Conservation (phyloP, 2,113 vertebrate genomes). For the Bubo scandiacus region DNA sequence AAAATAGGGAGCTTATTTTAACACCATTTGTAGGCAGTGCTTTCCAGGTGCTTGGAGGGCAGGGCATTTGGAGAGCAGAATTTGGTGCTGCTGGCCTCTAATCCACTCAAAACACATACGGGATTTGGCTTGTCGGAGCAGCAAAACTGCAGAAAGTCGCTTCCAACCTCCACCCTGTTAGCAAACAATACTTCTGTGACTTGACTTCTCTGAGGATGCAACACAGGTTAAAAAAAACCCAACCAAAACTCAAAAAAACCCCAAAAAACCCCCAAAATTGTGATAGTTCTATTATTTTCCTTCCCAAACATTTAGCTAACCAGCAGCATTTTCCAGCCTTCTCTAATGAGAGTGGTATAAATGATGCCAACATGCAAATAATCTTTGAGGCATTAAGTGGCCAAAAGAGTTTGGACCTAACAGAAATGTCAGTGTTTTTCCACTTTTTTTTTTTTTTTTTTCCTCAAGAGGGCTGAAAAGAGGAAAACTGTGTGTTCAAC, state of each 20-base stretch:
- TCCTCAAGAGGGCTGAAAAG: neutral
- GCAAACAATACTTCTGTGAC: neutral
- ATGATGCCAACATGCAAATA: neutral
- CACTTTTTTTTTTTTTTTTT: neutral
- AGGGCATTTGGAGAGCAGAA: neutral
- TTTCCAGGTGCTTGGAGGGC: neutral
- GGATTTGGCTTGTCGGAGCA: neutral
- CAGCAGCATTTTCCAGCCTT: neutral
- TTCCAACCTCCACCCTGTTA: neutral
- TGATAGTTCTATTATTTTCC: neutral
- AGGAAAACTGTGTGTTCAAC: neutral
- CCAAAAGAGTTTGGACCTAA: neutral
- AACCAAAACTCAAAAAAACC: too few species aligned
- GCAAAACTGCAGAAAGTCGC: neutral
- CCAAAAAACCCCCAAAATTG: neutral
- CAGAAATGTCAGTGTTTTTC: neutral
- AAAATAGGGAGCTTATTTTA: neutral
- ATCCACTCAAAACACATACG: neutral
- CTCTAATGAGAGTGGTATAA: neutral
- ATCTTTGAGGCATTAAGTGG: neutral
- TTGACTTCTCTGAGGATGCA: neutral
- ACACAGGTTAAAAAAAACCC: neutral
- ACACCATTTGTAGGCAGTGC: accelerated
- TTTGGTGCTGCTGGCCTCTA: neutral
- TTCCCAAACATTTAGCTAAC: neutral